These are phyloP conservation scores for Nomia melanderi DNA, from an alignment of 1,140 invertebrate genomes.

Conservation along the genomic window DNA sequence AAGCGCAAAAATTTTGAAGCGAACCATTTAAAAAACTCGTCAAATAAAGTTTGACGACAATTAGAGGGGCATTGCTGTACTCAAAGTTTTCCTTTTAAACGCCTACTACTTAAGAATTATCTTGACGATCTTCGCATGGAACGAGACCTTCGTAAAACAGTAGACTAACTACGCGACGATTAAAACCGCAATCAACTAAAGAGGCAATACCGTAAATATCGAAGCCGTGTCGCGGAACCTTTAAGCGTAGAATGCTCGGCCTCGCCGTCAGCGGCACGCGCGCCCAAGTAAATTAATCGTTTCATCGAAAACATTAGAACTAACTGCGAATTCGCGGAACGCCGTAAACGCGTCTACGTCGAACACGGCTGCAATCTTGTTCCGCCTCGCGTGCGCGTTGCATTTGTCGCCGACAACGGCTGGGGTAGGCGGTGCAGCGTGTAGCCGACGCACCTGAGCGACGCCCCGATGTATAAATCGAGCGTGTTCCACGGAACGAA, in stretches of 20 bases:
- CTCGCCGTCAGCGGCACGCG: neutral
- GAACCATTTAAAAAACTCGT: too few species aligned
- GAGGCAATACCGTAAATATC: neutral
- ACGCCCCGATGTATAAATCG: slow-evolving; percentile 40
- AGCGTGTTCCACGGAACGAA: slow-evolving; percentile 28
- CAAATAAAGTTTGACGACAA: neutral
- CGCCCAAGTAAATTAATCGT: slow-evolving; percentile 53
- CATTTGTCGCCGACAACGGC: slow-evolving; percentile 52
- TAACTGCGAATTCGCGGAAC: slow-evolving; percentile 42
- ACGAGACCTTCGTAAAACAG: too few species aligned
- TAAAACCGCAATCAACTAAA: too few species aligned
- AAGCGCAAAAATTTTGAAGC: too few species aligned
- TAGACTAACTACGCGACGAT: too few species aligned
- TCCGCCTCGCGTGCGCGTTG: slow-evolving; percentile 53
- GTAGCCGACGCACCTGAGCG: slow-evolving; percentile 31
- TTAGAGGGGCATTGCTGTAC: neutral
- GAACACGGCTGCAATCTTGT: slow-evolving; percentile 32
- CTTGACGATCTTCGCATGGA: too few species aligned
- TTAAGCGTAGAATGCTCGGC: neutral
- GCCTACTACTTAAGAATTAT: too few species aligned
- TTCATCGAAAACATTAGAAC: slow-evolving; percentile 39
- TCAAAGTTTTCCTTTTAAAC: neutral
- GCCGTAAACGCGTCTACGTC: slow-evolving; percentile 40
- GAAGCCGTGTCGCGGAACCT: neutral
- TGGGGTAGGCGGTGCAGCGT: slow-evolving; percentile 1